Evolutionary conservation across 2,888 invertebrate genomes (phyloP), one percentile per base, ranked within the genome.

Genomic region (Chorisops tibialis): DNA sequence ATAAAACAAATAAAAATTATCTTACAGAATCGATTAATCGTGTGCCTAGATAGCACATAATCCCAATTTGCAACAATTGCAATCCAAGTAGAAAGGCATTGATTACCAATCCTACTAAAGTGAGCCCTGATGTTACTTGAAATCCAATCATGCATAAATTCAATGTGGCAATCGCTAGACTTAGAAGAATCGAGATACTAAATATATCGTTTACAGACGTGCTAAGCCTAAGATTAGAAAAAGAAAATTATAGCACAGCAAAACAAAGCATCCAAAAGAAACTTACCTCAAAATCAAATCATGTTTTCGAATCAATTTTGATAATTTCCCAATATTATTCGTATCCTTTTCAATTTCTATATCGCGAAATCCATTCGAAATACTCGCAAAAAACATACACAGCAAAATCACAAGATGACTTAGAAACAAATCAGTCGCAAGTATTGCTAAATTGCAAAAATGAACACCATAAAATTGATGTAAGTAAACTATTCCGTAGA

Each of bases 141-240:
- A 51, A 51, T 2, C 51, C 51, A 12, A 51, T 21, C 51, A 51
- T 18, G 38, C 51, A 51, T 19, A 51, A 51, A 38, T 51, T 51
- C 2, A 51, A 21, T 9, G 51, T 38, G 4, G 51, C 21, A 4
- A 38, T 3, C 19, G 51, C 51, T 7, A 51, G n/a, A 14, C 38
- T 51, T 11, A 51, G 18, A 2, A 51, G n/a, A 11, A 51, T 38
- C 3, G 51, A 35, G 12, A 51, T 18, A 37, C 51, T 51, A n/a
- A 51, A 51, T 3, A 51, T 11, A 7, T 51, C 51, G n/a, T 51
- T 51, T 9, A 51, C 21, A 3, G 18, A 11, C 11, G 35, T 5
- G 38, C 51, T 51, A 2, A 51, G 19, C 21, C 51, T 51, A 16
- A n/a, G n/a, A n/a, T n/a, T n/a, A n/a, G 3, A 48, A 48, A 30